Percentiles rank a stretch among this genome's conserved stretches.
These are phyloP conservation scores for Ophiodon elongatus DNA, from an alignment of 2,113 vertebrate species.

Conservation along the genomic window DNA sequence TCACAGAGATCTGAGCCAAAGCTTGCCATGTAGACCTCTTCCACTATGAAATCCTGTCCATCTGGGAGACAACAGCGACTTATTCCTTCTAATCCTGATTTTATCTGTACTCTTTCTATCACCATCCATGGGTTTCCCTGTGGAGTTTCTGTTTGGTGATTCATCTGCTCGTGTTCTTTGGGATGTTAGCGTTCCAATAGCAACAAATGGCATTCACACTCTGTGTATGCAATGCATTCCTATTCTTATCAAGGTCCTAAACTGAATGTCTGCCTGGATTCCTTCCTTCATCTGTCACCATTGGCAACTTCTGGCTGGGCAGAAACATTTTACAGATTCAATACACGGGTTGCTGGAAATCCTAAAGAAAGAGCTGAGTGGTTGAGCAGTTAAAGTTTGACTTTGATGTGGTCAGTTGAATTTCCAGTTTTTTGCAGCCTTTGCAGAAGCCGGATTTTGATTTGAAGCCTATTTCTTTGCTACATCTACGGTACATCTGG, in stretches of 20 bases:
- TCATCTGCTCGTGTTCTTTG: constrained; percentile 25
- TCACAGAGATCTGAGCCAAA: constrained; percentile 35
- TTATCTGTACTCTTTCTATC: constrained; percentile 14
- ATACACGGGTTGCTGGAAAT: constrained; percentile 10
- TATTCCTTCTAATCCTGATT: constrained; percentile 59
- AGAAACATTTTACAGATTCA: constrained; percentile 15
- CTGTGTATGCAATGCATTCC: constrained; percentile 4
- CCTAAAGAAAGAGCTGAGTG: constrained; percentile 9
- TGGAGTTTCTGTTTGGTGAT: constrained; percentile 16
- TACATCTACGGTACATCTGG: constrained; percentile 20
- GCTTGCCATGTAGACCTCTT: constrained; percentile 29
- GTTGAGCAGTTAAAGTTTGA: constrained; percentile 11
- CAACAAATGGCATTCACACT: constrained; percentile 12
- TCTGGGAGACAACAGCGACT: constrained; percentile 60
- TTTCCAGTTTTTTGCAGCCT: constrained; percentile 27
- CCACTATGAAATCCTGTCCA: constrained; percentile 51
- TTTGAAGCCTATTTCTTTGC: constrained; percentile 38
- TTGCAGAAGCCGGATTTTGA: constrained; percentile 19
- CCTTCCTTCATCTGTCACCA: constrained; percentile 38
- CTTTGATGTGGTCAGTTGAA: constrained; percentile 41
- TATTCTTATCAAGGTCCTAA: constrained; percentile 31
- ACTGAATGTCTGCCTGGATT: constrained; percentile 40
- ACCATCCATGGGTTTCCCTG: constrained; percentile 21
- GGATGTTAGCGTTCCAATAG: constrained; percentile 1
- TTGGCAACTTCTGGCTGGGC: background rate